A percentile compares a stretch with the other conserved stretches of the same genome.
phyloP scores from a whole-genome alignment of 2,888 invertebrate species.

The Mimas tiliae region DNA sequence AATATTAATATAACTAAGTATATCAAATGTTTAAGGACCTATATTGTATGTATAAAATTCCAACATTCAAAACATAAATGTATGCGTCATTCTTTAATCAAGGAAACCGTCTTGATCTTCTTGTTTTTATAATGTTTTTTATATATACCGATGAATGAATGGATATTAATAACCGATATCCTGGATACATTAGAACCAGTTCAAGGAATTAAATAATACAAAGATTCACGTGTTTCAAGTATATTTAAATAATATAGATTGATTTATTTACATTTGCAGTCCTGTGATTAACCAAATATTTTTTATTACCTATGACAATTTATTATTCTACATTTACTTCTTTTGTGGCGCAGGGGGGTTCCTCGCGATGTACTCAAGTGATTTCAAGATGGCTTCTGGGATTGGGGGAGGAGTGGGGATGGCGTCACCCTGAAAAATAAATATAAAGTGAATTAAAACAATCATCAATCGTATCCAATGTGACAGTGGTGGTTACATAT shows the following conservation, averaged over 20 bases:
- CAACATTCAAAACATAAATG: conserved; percentile 31
- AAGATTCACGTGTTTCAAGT: conserved; percentile 16
- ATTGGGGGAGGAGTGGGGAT: conserved; percentile 82
- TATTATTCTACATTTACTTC: conserved; percentile 38
- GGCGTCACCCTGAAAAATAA: conserved; percentile 62
- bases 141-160: conserved; percentile 6
- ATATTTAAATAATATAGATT: conserved; percentile 16
- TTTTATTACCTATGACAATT: neutral
- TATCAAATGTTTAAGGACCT: conserved; percentile 15
- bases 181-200: conserved; percentile 26
- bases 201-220: conserved; percentile 20
- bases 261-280: conserved; percentile 12
- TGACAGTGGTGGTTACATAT: neutral
- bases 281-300: neutral
- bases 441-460: neutral
- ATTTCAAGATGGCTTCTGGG: conserved; percentile 76
- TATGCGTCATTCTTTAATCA: conserved; percentile 36
- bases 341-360: conserved; percentile 36
- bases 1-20: conserved; percentile 23
- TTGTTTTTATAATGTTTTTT: conserved; percentile 31
- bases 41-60: conserved; percentile 11
- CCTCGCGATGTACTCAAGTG: conserved; percentile 62
- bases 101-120: conserved; percentile 30
- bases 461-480: neutral
- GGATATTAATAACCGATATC: conserved; percentile 30